Conservation (phyloP, 2,113 vertebrate species). For the Trichomycterus rosablanca region DNA sequence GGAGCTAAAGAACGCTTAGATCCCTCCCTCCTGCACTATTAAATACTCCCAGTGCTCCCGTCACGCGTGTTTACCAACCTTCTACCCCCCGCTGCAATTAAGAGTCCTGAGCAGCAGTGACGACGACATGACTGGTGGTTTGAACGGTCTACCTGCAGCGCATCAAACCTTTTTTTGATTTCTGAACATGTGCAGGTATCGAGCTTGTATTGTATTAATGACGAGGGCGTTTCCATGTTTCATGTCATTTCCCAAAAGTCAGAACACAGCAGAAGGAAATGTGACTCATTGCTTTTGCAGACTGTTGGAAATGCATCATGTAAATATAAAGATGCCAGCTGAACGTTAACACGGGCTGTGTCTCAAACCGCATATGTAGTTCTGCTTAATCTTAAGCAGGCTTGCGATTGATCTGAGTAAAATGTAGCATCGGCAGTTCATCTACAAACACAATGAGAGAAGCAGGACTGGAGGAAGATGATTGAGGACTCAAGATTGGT, state of each 20-base stretch:
- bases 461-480: no score
- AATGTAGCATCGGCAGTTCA: no score
- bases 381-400: no score
- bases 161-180: not conserved
- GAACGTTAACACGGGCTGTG: no score
- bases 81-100: not conserved
- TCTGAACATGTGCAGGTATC: not conserved
- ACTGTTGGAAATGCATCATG: no score
- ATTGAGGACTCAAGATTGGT: no score
- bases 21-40: slow-evolving; percentile 18
- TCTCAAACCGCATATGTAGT: no score
- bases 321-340: no score
- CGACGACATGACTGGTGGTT: not conserved
- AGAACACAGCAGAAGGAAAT: not conserved
- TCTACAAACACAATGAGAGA: no score
- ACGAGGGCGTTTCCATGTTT: not conserved
- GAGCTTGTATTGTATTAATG: not conserved
- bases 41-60: slow-evolving; percentile 6
- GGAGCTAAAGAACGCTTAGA: slow-evolving; percentile 2
- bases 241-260: not conserved
- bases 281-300: not conserved
- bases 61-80: not conserved
- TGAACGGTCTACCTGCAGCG: slow-evolving; percentile 15
- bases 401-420: no score
- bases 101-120: not conserved